Evolutionary conservation across 2,888 invertebrate genomes (phyloP).

Genomic region (Syrphus vitripennis): DNA sequence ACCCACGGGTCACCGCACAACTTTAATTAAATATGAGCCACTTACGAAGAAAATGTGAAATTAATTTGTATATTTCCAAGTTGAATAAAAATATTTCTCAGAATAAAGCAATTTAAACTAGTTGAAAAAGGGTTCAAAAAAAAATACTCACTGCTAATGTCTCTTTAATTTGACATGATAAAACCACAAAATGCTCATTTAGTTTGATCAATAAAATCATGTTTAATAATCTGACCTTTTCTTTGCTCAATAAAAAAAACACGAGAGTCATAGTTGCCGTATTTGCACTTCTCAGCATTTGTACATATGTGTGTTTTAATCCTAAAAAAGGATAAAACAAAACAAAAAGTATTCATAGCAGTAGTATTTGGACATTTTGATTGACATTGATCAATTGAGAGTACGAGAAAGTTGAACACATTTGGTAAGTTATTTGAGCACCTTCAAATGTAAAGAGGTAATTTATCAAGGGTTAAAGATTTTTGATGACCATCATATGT

Average conservation of each 20-base stretch:
- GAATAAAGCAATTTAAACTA: background rate
- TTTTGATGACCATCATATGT: background rate
- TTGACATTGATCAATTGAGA: background rate
- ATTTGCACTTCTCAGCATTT: background rate
- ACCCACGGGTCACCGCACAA: background rate
- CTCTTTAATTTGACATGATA: background rate
- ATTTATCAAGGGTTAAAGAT: background rate
- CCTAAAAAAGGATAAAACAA: background rate
- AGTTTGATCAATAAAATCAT: background rate
- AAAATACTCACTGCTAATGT: background rate
- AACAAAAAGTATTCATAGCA: background rate
- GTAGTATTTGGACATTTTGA: background rate
- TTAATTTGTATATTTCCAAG: background rate
- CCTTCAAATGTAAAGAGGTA: background rate
- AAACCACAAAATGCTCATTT: background rate
- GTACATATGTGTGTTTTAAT: background rate
- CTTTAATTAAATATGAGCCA: background rate
- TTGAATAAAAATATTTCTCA: background rate
- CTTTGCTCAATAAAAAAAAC: background rate
- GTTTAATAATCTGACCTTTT: background rate
- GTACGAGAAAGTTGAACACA: constrained; percentile 5
- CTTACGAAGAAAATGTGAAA: background rate
- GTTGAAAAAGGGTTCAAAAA: background rate
- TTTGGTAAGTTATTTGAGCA: background rate
- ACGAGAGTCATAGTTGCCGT: background rate